Conservation (phyloP, 92 coral and sea anemone genomes). For the Siderastrea siderea region DNA sequence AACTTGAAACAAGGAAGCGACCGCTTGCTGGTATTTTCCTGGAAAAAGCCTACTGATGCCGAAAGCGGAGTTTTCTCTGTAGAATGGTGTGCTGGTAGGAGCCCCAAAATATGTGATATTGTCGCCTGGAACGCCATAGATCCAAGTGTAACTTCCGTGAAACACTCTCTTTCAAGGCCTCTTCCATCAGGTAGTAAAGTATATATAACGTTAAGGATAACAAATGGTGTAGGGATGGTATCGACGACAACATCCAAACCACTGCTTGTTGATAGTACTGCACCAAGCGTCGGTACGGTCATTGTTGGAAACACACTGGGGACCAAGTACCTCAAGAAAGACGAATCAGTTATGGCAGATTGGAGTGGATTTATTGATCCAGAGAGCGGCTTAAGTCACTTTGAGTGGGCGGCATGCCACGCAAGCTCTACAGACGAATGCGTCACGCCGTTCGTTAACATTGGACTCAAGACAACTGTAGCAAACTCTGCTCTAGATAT, state of each 20-base stretch:
- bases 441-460: slow-evolving; percentile 71
- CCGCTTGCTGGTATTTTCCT: slow-evolving; percentile 52
- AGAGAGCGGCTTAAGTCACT: slow-evolving; percentile 85
- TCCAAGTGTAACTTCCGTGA: slow-evolving; percentile 5
- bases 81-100: slow-evolving; percentile 80
- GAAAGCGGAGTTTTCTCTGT: slow-evolving; percentile 80
- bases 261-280: slow-evolving; percentile 78
- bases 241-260: slow-evolving; percentile 61
- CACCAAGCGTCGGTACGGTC: slow-evolving; percentile 80
- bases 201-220: slow-evolving; percentile 65
- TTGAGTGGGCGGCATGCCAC: slow-evolving; percentile 87
- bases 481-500: slow-evolving; percentile 69
- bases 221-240: slow-evolving; percentile 87
- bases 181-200: slow-evolving; percentile 77
- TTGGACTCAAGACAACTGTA: slow-evolving; percentile 64
- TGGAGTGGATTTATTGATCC: slow-evolving; percentile 90
- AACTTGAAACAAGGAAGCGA: slow-evolving; percentile 54
- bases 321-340: slow-evolving; percentile 68
- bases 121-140: slow-evolving; percentile 68
- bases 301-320: slow-evolving; percentile 72
- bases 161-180: slow-evolving; percentile 59
- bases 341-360: slow-evolving; percentile 67
- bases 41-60: slow-evolving; percentile 70
- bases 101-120: slow-evolving; percentile 57
- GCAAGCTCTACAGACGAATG: slow-evolving; percentile 67